These are phyloP conservation scores for Nothocercus julius DNA, from an alignment of 2,113 vertebrate genomes.

Conservation along the genomic window DNA sequence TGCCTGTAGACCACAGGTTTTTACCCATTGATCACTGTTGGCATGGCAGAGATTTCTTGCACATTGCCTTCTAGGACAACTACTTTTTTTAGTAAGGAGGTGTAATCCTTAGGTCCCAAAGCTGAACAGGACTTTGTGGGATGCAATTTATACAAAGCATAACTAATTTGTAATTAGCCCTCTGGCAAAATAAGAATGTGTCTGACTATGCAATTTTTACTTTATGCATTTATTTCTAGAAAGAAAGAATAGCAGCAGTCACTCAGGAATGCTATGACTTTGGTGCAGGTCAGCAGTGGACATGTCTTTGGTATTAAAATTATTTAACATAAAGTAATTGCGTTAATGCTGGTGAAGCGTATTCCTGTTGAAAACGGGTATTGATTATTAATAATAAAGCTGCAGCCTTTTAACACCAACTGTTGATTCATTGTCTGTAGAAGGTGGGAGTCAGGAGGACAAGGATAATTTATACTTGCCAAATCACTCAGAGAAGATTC, in stretches of 20 bases:
- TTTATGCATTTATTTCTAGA: too few relatives aligned
- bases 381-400: constrained; percentile 71
- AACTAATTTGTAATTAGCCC: neutral
- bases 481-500: constrained; percentile 68
- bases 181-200: neutral
- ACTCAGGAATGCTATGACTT: constrained; percentile 17
- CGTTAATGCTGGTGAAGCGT: constrained; percentile 55
- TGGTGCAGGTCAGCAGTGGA: neutral
- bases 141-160: neutral
- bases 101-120: neutral
- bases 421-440: constrained; percentile 62
- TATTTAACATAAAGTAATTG: constrained; percentile 66
- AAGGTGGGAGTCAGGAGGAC: constrained; percentile 56
- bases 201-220: neutral
- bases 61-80: neutral
- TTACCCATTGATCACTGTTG: fast-evolving
- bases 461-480: constrained; percentile 71
- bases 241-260: neutral
- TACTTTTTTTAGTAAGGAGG: neutral
- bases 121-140: neutral
- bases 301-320: constrained; percentile 49
- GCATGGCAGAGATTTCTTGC: neutral
- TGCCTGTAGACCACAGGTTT: neutral
- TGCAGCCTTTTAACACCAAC: constrained; percentile 61
- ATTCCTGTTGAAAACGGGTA: constrained; percentile 66